phyloP scores from a whole-genome alignment of 2,888 invertebrate genomes.

The Macrosiphum euphorbiae region DNA sequence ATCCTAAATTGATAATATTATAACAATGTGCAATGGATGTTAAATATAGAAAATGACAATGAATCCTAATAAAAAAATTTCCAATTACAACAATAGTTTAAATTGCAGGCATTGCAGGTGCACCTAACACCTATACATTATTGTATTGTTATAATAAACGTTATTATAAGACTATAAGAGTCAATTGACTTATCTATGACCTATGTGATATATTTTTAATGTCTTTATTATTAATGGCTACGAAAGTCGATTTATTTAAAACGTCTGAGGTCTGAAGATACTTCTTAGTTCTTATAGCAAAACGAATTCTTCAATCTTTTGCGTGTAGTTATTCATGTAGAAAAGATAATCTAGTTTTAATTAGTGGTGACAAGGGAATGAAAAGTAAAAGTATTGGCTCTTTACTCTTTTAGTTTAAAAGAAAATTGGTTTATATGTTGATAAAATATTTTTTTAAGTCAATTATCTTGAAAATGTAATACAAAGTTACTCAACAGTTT shows the following conservation, averaged over 20 bases:
- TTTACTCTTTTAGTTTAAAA: background rate
- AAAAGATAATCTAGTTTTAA: too few species aligned
- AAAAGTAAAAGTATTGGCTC: background rate
- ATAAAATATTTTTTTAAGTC: background rate
- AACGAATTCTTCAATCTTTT: too few species aligned
- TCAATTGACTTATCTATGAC: background rate
- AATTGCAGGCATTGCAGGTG: background rate
- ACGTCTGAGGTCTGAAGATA: too few species aligned
- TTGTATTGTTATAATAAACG: background rate
- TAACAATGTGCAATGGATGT: background rate
- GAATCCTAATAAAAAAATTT: background rate
- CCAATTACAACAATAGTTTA: slow-evolving; percentile 1
- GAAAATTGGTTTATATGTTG: background rate
- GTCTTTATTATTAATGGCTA: background rate
- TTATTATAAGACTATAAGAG: background rate
- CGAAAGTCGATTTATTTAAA: too few species aligned
- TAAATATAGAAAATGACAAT: background rate
- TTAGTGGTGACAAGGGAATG: too few species aligned
- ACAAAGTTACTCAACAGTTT: background rate
- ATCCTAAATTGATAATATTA: background rate
- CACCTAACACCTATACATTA: background rate
- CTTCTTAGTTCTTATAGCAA: too few species aligned
- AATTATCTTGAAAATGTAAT: background rate
- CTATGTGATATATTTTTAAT: background rate
- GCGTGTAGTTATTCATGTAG: too few species aligned